Base-by-base conservation (phyloP, 2,113 vertebrate species). In the Phycodurus eques region DNA sequence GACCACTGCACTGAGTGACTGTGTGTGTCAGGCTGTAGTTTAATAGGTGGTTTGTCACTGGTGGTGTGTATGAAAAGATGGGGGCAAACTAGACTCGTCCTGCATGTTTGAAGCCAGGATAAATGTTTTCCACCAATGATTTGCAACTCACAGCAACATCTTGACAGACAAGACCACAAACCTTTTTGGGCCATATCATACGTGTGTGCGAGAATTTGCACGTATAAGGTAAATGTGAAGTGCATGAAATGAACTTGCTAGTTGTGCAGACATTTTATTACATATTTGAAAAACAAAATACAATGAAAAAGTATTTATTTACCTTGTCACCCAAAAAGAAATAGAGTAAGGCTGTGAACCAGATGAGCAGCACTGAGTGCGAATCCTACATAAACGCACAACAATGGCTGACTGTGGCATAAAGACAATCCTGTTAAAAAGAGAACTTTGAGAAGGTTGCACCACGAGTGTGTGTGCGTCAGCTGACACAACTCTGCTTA, bases 351-450 rank as follows among this genome's bases (percentile, higher is more conserved):
- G 70, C 63, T 64, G 57, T 35, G 66, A 76, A 80, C 54, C 72
- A 81, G 65, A 65, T 72, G 68, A 72, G 64, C 72, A 72, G 65
- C 77, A 76, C 78, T 70, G 80, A 81, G 74, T 83, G 80, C 74
- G 82, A 87, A 87, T 90, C 86, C 85, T 84, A 74, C 83, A 81
- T 76, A 87, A 77, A 82, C 79, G 68, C 69, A 71, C 71, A 75
- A 78, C 75, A 75, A 82, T 64, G 61, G 77, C 79, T 74, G 83
- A 89, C 76, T 88, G 76, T 77, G 83, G 84, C 73, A 71, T 84
- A 67, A 87, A 88, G 85, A 89, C 87, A 85, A 90, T 90, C 86
- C 74, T 84, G 87, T 91, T 88, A 72, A 81, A 90, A 85, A 74
- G 75, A 81, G 85, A 84, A 88, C 74, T 83, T 86, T 70, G 75